Evolutionary conservation across 2,797 vertebrate species (phyloP).

Genomic region (Poecilia wingei): DNA sequence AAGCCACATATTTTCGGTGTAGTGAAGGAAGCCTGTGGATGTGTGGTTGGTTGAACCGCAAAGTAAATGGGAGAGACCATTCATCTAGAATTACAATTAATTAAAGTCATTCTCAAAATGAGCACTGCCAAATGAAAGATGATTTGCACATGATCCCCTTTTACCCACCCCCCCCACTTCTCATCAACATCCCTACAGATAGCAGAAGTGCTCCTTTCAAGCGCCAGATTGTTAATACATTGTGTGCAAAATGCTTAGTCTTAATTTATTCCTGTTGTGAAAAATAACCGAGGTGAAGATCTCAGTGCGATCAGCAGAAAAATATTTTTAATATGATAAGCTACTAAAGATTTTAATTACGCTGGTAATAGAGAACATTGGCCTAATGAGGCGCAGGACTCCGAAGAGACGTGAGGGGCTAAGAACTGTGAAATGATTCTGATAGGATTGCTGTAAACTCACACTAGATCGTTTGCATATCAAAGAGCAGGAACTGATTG

Average conservation of each 20-base stretch:
- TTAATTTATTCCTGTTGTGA: constrained; percentile 99
- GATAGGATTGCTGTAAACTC: constrained; percentile 99
- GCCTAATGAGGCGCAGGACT: constrained; percentile 99
- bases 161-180: constrained; percentile 27
- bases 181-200: constrained; percentile 80
- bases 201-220: constrained; percentile 82
- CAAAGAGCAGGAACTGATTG: constrained; percentile 99
- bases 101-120: constrained; percentile 81
- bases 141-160: constrained; percentile 72
- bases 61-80: constrained; percentile 66
- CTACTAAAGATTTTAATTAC: constrained; percentile 99
- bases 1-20: constrained; percentile 54
- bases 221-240: constrained; percentile 74
- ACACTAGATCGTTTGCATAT: constrained; percentile 99
- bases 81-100: constrained; percentile 84
- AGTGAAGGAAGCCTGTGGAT: constrained; percentile 55
- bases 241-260: constrained; percentile 87
- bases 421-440: constrained; percentile 99
- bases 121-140: constrained; percentile 79
- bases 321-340: constrained; percentile 99
- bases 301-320: constrained; percentile 97
- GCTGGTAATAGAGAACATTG: constrained; percentile 99
- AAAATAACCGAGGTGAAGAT: constrained; percentile 99
- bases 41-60: constrained; percentile 63
- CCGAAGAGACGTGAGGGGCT: constrained; percentile 94